Base-by-base conservation (phyloP, 2,113 vertebrate genomes). In the Poeciliopsis turrubarensis region DNA sequence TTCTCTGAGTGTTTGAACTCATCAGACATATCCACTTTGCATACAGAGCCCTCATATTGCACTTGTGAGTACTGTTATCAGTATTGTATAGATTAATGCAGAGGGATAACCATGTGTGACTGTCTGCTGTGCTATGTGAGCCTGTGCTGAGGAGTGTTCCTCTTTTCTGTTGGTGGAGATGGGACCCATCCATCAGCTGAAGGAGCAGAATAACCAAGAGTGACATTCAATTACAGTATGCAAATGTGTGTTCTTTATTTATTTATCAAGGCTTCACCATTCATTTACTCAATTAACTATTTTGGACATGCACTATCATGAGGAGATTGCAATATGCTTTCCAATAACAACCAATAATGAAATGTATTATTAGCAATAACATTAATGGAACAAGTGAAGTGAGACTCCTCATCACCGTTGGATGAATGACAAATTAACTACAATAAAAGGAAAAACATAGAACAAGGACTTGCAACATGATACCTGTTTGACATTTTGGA, bases 161-260 rank as follows among this genome's bases (percentile, higher is more conserved):
- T n/a, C 37, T 32, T 73, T 66, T 68, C 71, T 51, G 68, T 75
- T 75, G 80, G 57, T 65, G 80, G 77, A 73, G 69, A 84, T 74
- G 71, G 26, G 68, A 60, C 80, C 82, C 79, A 90, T 88, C 85
- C 89, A 86, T 91, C 89, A 86, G 71, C 88, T 86, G 80, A 90
- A 90, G 87, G 82, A 91, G 87, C 81, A 87, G 78, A 91, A 89
- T 82, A 89, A 92, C 86, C 79, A 86, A 88, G 87, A 91, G 90
- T 94, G 91, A 89, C 93, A 92, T 94, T 93, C 87, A 91, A 94
- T 92, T 94, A 92, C 65, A 61, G 22, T 91, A 92, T 93, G 93
- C 85, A 92, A 93, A 93, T 94, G 83, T 86, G 71, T 78, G 71
- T 85, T 80, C 51, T 88, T 88, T 89, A 86, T 89, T 91, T 89